These are phyloP conservation scores for Auanema sp. DNA, from an alignment of 2,888 invertebrate species.

Conservation along the genomic window DNA sequence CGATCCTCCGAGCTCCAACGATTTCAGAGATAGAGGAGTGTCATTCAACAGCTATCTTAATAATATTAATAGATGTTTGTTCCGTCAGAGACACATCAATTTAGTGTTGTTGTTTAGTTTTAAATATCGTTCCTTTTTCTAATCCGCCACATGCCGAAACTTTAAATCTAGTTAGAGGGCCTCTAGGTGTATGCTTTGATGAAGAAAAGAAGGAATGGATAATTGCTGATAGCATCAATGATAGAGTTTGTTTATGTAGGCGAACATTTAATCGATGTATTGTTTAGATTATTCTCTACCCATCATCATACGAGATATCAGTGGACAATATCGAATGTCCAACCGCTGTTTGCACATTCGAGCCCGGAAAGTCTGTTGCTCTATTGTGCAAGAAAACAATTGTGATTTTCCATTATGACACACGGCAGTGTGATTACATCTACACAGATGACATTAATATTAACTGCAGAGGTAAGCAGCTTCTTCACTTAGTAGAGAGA, in stretches of 20 bases:
- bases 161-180: conserved; percentile 5
- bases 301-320: conserved; percentile 3
- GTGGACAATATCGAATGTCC: conserved; percentile 11
- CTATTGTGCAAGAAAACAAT: conserved; percentile 22
- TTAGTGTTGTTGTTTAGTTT: too few species aligned
- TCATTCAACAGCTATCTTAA: too few species aligned
- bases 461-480: conserved; percentile 1
- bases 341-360: conserved; percentile 13
- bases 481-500: too few species aligned
- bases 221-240: conserved; percentile 14
- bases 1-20: too few species aligned
- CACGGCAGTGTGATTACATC: not conserved
- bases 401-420: conserved; percentile 4
- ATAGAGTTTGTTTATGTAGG: conserved; percentile 8
- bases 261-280: too few species aligned
- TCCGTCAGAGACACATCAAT: too few species aligned
- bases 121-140: too few species aligned
- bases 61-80: too few species aligned
- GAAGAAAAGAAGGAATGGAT: conserved; percentile 16
- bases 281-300: conserved; percentile 1
- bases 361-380: conserved; percentile 26
- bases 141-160: not conserved
- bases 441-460: not conserved
- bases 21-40: too few species aligned
- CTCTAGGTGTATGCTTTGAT: conserved; percentile 32